A percentile compares a stretch with the other conserved stretches of the same genome.
These are phyloP conservation scores for Coleophora flavipennella DNA, from an alignment of 2,888 invertebrate species.

Conservation along the genomic window DNA sequence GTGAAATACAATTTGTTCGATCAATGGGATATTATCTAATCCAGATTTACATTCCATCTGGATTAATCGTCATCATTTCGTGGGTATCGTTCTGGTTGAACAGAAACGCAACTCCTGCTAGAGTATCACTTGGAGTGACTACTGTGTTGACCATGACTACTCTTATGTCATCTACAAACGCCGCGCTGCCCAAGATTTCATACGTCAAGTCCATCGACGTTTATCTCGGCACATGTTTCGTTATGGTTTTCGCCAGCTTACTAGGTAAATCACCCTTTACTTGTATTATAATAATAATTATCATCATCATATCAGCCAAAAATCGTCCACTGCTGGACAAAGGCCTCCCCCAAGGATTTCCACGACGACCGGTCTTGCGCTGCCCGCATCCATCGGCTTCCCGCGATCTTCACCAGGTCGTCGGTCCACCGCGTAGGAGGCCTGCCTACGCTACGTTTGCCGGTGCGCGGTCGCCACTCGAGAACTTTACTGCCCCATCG, in stretches of 20 bases:
- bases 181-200: constrained; percentile 97
- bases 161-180: constrained; percentile 96
- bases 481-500: too few species aligned
- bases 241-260: constrained; percentile 98
- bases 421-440: too few species aligned
- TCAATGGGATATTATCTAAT: constrained; percentile 99
- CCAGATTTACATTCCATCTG: constrained; percentile 98
- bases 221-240: constrained; percentile 97
- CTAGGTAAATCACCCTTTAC: constrained; percentile 86
- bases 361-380: too few species aligned
- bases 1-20: constrained; percentile 96
- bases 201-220: constrained; percentile 99
- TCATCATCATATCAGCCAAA: too few species aligned
- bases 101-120: constrained; percentile 93
- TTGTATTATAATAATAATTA: background rate
- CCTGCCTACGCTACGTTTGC: too few species aligned
- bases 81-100: constrained; percentile 98
- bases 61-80: constrained; percentile 96
- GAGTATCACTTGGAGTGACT: constrained; percentile 94
- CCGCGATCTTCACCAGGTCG: too few species aligned
- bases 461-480: too few species aligned
- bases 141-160: constrained; percentile 98
- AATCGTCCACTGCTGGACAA: too few species aligned
- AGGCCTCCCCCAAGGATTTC: too few species aligned
- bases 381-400: too few species aligned